Evolutionary conservation across 2,113 vertebrate species (phyloP), one percentile per base, ranked within the genome.

Genomic region (Trematomus loennbergii): DNA sequence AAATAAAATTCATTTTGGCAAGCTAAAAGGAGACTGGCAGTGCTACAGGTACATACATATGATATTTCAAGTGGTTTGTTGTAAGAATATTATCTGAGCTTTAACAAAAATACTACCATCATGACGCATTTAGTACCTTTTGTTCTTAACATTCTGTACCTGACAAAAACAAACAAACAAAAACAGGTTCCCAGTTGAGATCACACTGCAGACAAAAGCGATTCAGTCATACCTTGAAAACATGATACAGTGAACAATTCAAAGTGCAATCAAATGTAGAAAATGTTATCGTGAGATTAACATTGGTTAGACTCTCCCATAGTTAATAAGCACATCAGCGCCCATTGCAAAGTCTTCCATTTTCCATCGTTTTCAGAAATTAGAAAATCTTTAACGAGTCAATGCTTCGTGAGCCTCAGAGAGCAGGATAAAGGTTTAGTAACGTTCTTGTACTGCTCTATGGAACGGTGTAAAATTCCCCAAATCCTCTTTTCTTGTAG

Each of bases 1-100:
- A 97, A 98, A 97, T 97, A 96, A 96, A 95, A 97, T 93, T 93
- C 87, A 94, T 94, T 85, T 97, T 97, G 96, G 96, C 97, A 98
- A 98, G 95, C 96, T 91, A 91, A 95, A 95, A 95, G 92, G 87
- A 96, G 95, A 89, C 94, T 96, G 97, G 97, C 97, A 97, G 96
- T 97, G 96, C 87, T 96, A 94, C 84, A 78, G 81, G 95, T 92
- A 96, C 95, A 96, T 96, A 88, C 74, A 86, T 55, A 96, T 93
- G 96, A 94, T 79, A 93, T 85, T 91, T 94, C 88, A 91, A 89
- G 90, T 92, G 90, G 91, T 92, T 93, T 93, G 92, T 87, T 92
- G 91, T 94, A 95, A 92, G 93, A 95, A 95, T 88, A 93, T 84
- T 83, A 91, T 93, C 88, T 91, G 83, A 89, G 68, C 87, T 75